Evolutionary conservation across 2,113 vertebrate genomes (phyloP).

Genomic region (Ellobius talpinus): DNA sequence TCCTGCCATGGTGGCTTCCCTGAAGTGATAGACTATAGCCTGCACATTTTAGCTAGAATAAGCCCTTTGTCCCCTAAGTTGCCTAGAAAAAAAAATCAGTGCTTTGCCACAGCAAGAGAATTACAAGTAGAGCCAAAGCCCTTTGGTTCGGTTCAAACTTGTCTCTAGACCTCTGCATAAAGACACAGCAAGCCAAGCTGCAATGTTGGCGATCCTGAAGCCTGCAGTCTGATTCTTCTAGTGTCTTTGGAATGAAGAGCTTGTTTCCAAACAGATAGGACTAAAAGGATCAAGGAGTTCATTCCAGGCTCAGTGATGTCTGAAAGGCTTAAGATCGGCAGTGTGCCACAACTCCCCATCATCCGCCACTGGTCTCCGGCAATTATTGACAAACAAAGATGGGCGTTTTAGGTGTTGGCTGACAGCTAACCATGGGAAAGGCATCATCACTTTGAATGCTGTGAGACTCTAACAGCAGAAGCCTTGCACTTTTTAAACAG

Average conservation of each 20-base stretch:
- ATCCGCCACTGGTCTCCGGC: background rate
- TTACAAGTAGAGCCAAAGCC: background rate
- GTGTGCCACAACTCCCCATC: background rate
- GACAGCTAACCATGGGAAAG: background rate
- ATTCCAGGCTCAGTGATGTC: background rate
- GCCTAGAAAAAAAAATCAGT: too few species aligned
- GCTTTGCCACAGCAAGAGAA: background rate
- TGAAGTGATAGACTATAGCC: background rate
- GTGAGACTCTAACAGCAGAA: background rate
- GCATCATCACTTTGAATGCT: background rate
- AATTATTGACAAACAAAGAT: background rate
- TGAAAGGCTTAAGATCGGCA: background rate
- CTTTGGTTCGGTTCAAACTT: background rate
- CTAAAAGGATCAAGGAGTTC: background rate
- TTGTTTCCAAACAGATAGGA: background rate
- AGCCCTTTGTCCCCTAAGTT: background rate
- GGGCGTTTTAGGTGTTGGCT: background rate
- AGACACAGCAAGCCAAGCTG: background rate
- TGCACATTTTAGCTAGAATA: background rate
- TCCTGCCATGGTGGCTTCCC: background rate
- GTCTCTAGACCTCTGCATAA: background rate
- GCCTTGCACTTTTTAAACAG: background rate
- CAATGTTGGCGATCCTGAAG: background rate
- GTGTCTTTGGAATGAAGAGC: background rate
- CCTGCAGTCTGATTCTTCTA: background rate